phyloP scores from a whole-genome alignment of 2,113 vertebrate species.

The Pygoscelis antarcticus region DNA sequence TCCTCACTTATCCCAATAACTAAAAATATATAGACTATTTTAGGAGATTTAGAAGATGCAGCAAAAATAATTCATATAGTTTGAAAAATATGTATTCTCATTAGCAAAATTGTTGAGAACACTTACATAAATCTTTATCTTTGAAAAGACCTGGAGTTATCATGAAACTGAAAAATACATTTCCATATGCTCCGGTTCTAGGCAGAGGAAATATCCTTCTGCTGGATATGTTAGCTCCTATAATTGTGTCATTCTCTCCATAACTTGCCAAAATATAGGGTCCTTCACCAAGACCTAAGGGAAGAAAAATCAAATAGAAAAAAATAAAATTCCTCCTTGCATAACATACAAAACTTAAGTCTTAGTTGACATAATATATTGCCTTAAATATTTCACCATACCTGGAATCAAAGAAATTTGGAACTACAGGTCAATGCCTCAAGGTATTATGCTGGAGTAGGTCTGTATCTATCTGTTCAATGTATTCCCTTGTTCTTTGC shows the following conservation, averaged over 20 bases:
- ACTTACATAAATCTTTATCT: slow-evolving; percentile 90
- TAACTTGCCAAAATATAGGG: slow-evolving; percentile 89
- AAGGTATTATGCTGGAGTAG: not conserved
- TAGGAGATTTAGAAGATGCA: not conserved
- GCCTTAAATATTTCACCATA: not conserved
- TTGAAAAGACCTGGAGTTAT: slow-evolving; percentile 90
- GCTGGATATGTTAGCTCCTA: slow-evolving; percentile 89
- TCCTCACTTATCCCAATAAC: not conserved
- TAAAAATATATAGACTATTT: not conserved
- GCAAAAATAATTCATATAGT: not conserved
- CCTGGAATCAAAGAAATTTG: not conserved
- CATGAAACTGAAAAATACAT: slow-evolving; percentile 93
- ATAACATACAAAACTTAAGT: not conserved
- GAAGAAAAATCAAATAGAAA: not conserved
- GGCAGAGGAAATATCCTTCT: slow-evolving; percentile 86
- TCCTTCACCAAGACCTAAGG: slow-evolving; percentile 89
- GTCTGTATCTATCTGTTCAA: not conserved
- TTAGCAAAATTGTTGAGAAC: not conserved
- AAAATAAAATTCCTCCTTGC: not conserved
- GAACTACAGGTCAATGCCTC: not conserved
- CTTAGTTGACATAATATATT: not conserved
- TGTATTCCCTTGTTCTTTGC: not conserved
- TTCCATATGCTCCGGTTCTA: slow-evolving; percentile 72
- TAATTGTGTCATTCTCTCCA: slow-evolving; percentile 83
- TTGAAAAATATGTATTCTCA: not conserved